Conservation (phyloP, 1,140 invertebrate genomes). For the Harlomillsia oculata region DNA sequence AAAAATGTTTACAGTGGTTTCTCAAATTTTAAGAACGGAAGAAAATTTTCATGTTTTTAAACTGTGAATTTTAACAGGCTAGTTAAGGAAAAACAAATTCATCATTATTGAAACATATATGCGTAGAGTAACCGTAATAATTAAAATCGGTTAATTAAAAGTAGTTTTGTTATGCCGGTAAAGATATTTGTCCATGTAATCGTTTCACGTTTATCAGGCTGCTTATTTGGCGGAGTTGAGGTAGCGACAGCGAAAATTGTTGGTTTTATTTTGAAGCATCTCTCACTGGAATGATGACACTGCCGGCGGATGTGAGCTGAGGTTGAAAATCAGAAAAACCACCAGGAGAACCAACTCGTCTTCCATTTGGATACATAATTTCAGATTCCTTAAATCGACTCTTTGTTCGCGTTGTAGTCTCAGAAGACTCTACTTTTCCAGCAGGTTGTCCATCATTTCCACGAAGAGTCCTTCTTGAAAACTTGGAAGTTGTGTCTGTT, state of each 20-base stretch:
- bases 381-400: slow-evolving; percentile 46
- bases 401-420: slow-evolving; percentile 56
- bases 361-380: slow-evolving; percentile 34
- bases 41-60: no score
- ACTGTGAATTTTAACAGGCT: no score
- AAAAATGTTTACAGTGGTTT: no score
- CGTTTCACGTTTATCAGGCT: not conserved
- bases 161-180: no score
- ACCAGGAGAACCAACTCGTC: slow-evolving; percentile 24
- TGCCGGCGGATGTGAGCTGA: slow-evolving; percentile 21
- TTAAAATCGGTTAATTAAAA: no score
- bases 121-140: no score
- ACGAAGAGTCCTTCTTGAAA: slow-evolving; percentile 55
- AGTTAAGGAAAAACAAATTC: no score
- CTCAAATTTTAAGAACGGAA: no score
- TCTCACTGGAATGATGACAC: slow-evolving; percentile 33
- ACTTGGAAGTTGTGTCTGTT: slow-evolving; percentile 55
- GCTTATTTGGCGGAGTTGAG: slow-evolving; percentile 3
- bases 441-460: slow-evolving; percentile 49
- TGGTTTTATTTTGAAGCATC: slow-evolving; percentile 30
- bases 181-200: no score
- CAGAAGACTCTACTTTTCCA: slow-evolving; percentile 57
- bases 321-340: slow-evolving; percentile 24
- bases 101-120: no score
- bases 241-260: no score